Evolutionary conservation across 2,113 vertebrate species (phyloP), one percentile per base, ranked within the genome.

Genomic region (Campylorhamphus procurvoides): DNA sequence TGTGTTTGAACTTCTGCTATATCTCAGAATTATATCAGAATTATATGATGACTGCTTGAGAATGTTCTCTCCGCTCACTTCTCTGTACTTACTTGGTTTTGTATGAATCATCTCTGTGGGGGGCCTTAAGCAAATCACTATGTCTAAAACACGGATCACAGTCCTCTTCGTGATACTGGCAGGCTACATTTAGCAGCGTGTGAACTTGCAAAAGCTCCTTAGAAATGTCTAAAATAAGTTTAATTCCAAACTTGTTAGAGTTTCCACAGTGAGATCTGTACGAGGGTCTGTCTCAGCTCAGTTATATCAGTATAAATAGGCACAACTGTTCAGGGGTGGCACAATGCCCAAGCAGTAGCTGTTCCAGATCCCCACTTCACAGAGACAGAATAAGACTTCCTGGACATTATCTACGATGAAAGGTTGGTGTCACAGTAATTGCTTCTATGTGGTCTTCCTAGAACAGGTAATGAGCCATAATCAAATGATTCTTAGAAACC

Each of bases 391-490:
- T 83, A 56, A 84, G 59, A 19, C 31, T 82, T 96, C 15, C 73
- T 83, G 68, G 59, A 66, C 29, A 31, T 55, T 64, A 77, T 33
- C 82, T 84, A 1, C 37, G 62, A 0, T 33, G 84, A 84, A 72
- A 72, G 44, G 23, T 59, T 88, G 35, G 13, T 83, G 44, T 66
- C 78, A 71, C 6, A 4, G 79, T 91, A 93, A 71, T 80, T 95
- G 72, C 44, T 94, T 91, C 33, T 80, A 2, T 0, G 1, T 80
- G 56, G 59, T 67, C 56, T 94, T 96, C 84, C 79, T 92, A 81
- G 90, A 93, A 93, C 52, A 90, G 52, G 42, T 74, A 86, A 93
- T 77, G 79, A 92, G 63, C 71, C 60, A 73, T 87, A 77, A 67
- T n/a, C 58, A 80, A 67, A 63, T 28, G 42, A 62, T 87, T 88